Evolutionary conservation across 2,888 invertebrate genomes (phyloP), one percentile per base, ranked within the genome.

Genomic region (Tetramorium bicarinatum): DNA sequence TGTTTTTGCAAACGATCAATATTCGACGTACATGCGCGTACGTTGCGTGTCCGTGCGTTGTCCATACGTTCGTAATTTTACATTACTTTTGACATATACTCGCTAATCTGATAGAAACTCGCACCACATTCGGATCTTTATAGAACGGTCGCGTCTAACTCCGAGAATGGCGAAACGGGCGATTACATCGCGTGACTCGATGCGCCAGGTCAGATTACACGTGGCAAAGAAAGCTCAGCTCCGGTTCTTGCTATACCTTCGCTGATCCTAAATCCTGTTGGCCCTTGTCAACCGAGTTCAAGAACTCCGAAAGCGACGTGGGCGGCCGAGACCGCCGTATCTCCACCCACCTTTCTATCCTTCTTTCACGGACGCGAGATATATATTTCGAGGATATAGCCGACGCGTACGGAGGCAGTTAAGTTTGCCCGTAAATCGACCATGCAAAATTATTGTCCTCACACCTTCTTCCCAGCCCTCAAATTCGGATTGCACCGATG

Each of bases 131-230:
- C 41, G 29, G 61, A 21, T 41, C 3, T 21, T 62, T 74, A 81
- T 52, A 25, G 9, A 44, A 41, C 56, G 6, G 66, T 79, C 56
- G 56, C 85, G 80, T 75, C 83, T 87, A 87, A 56, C 47, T 34
- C 34, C 67, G 69, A 56, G 83, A 81, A 87, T 74, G 83, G 64
- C 41, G 49, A 64, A 84, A 79, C 56, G 38, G 11, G 44, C 86
- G 89, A 89, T 89, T 89, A 86, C 84, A 85, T 87, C 75, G 88
- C 82, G 89, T 87, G 89, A 87, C 87, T 86, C 83, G 85, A 82
- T 85, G 84, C 86, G 85, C 82, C 83, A 47, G 82, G 71, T 87
- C 85, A 87, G 88, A 89, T 89, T 89, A 89, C 89, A 89, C 86
- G 84, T 83, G 82, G 62, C 80, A 66, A 71, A 52, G 66, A 67